phyloP scores from a whole-genome alignment of 2,113 vertebrate genomes.

The Butorides virescens region DNA sequence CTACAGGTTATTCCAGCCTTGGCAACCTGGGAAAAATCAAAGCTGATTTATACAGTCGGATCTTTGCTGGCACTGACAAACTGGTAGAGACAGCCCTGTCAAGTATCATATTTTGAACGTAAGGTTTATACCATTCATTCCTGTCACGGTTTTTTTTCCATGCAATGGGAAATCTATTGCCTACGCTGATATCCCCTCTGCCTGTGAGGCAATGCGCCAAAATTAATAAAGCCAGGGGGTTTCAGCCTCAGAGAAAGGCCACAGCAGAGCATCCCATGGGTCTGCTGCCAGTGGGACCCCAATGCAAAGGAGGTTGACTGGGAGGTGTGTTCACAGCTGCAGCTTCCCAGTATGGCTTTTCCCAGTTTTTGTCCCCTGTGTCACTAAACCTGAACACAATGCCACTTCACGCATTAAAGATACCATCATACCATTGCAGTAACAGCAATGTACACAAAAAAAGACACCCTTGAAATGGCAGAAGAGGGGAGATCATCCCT shows the following conservation, averaged over 20 bases:
- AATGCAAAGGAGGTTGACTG: fast-evolving
- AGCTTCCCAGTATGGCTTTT: neutral
- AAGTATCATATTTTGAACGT: neutral
- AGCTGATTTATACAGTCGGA: neutral
- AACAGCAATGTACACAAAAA: neutral
- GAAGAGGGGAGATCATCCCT: neutral
- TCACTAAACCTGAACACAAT: neutral
- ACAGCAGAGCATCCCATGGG: neutral
- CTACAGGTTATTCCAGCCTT: slow-evolving; percentile 37
- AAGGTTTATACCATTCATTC: neutral
- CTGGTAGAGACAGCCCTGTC: neutral
- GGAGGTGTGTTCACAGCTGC: neutral
- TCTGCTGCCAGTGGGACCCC: neutral
- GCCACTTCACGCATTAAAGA: neutral
- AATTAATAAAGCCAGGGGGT: neutral
- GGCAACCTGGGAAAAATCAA: slow-evolving; percentile 23
- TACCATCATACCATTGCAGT: fast-evolving
- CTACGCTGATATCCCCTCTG: neutral
- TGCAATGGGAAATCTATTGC: neutral
- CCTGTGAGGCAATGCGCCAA: neutral
- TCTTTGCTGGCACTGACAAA: neutral
- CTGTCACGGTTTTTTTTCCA: neutral
- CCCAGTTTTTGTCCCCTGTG: neutral
- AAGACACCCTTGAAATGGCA: neutral
- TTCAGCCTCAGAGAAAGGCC: neutral